Evolutionary conservation across 2,797 vertebrate species (phyloP), one percentile per base, ranked within the genome.

Genomic region (Aythya fuligula): DNA sequence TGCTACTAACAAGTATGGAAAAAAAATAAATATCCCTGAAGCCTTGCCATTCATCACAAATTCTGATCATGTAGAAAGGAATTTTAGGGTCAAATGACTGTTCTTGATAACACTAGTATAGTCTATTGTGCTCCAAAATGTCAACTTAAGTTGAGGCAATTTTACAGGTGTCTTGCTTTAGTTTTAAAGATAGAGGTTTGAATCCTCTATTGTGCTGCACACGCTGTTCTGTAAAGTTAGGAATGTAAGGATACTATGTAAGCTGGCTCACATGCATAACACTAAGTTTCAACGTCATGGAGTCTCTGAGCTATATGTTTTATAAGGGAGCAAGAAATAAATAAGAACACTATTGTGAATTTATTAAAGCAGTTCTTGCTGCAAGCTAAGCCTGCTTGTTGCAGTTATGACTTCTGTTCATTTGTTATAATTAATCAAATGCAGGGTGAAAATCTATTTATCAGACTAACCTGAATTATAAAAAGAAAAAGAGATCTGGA

Each of bases 191-290:
- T 9, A 67, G 45, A 57, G 24, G 18, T 19, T 5, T 6, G 30
- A 9, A 39, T 45, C 57, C 69, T 60, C 10, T 30, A 10, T 21
- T 86, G 30, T 41, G 8, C 36, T 78, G 77, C 17, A 51, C 36
- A 43, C 32, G 3, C 21, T 32, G 14, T 36, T 74, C 14, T 71
- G 27, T 27, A 24, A 32, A 87, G 27, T 17, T 24, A 47, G 72
- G 64, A 72, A 21, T 0, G 0, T 36, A 3, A 62, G 17, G 25
- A 7, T n/a, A 14, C 27, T 45, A 5, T 28, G 2, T n/a, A 20
- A 66, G 1, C 11, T 91, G 39, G 5, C 39, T 89, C 8, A 15
- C 34, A 34, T 45, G 38, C 38, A 13, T 41, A 89, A 28, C 30
- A 54, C 21, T 3, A 30, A 65, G 28, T 34, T 83, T 64, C 58